Base-by-base conservation (phyloP, 2,113 vertebrate genomes). In the Rhynchopsitta pachyrhyncha region DNA sequence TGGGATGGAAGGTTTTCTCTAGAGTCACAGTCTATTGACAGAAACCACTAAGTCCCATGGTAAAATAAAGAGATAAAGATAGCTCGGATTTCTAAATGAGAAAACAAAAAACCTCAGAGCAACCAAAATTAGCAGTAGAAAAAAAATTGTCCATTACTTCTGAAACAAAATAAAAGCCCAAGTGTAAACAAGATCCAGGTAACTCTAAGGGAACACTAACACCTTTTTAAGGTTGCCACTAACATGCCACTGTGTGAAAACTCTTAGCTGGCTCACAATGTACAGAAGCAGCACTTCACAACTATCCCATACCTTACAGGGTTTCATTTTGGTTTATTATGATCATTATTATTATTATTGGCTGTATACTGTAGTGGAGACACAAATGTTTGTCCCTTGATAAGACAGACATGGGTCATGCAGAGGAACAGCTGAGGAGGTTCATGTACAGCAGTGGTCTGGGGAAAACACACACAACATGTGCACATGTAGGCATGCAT, bases 61-160 rank as follows among this genome's bases (percentile, higher is more conserved):
- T 82, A 92, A 93, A 82, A 67, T 75, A 55, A 90, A 82, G 24
- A 75, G 77, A 50, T 44, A 52, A 52, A 71, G 50, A 87, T 25
- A 84, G 47, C 22, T 46, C 60, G 17, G n/a, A 69, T 79, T 88
- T 92, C 55, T 85, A 93, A 78, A 78, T 44, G 29, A 82, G 50
- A 82, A 82, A 84, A 66, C 35, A 93, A 35, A 33, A 87, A 70
- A 52, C 13, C 44, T 41, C 29, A 50, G 47, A 78, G 64, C 19
- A 90, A 78, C 2, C 44, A 70, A 66, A 93, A 74, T 50, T 39
- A 74, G 69, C 31, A 59, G 39, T 7, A 81, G 46, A 47, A 93
- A 81, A 70, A 19, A 11, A 10, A 5, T 1, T 53, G 49, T 10
- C 41, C 18, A 14, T 35, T 64, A 57, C 29, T 73, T 63, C 0